phyloP scores from a whole-genome alignment of 1,140 invertebrate species.

The Lineus longissimus region DNA sequence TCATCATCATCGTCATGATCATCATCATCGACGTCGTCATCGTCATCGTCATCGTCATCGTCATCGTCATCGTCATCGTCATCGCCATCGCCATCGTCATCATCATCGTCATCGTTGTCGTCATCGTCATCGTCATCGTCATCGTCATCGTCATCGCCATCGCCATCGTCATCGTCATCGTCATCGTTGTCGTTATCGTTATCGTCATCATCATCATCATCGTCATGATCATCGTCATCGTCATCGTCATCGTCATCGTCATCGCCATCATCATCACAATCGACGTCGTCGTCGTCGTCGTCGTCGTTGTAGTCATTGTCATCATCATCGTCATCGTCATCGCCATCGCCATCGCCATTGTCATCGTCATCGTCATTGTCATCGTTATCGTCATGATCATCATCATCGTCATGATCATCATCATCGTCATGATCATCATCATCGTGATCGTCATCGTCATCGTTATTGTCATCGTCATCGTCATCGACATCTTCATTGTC shows the following conservation, averaged over 20 bases:
- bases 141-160: not conserved
- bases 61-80: not conserved
- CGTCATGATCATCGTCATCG: no score
- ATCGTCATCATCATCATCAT: no score
- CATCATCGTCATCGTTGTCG: not conserved
- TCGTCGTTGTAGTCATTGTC: not conserved
- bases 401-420: no score
- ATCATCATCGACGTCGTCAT: no score
- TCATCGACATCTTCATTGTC: not conserved
- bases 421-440: not conserved
- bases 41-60: not conserved
- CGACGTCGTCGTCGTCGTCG: not conserved
- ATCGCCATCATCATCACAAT: no score
- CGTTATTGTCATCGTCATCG: not conserved
- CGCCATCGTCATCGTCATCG: not conserved
- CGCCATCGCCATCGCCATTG: not conserved
- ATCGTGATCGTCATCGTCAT: not conserved
- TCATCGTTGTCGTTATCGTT: not conserved
- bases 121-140: not conserved
- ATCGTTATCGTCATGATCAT: no score
- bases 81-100: not conserved
- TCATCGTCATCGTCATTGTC: conserved; percentile 10
- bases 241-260: no score
- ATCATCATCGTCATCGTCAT: conserved; percentile 12
- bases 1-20: no score